These are phyloP conservation scores for Panzeria rudis DNA, from an alignment of 2,888 invertebrate genomes.

Conservation along the genomic window DNA sequence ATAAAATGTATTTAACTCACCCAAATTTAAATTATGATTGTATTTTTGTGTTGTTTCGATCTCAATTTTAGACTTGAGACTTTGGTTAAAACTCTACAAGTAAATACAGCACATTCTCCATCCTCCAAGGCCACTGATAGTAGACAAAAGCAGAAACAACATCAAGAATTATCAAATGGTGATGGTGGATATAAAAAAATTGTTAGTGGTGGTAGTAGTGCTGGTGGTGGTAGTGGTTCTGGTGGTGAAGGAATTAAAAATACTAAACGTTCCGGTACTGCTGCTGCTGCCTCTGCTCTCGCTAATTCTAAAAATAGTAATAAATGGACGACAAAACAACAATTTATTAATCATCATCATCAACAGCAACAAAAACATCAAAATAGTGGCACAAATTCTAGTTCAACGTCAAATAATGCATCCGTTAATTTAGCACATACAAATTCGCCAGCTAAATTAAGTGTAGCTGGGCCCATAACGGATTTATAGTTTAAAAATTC, in stretches of 20 bases:
- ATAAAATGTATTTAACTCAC: slow-evolving; percentile 33
- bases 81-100: slow-evolving; percentile 82
- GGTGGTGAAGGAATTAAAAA: slow-evolving; percentile 72
- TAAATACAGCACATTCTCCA: slow-evolving; percentile 76
- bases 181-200: slow-evolving; percentile 73
- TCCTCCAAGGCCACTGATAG: slow-evolving; percentile 53
- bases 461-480: slow-evolving; percentile 82
- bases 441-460: slow-evolving; percentile 78
- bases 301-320: slow-evolving; percentile 54
- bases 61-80: slow-evolving; percentile 82
- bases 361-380: slow-evolving; percentile 59
- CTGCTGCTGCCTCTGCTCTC: slow-evolving; percentile 38
- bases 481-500: slow-evolving; percentile 82
- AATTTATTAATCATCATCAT: slow-evolving; percentile 57
- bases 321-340: slow-evolving; percentile 62
- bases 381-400: slow-evolving; percentile 41
- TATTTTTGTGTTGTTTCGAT: slow-evolving; percentile 75
- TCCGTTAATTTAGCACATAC: slow-evolving; percentile 59
- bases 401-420: slow-evolving; percentile 38
- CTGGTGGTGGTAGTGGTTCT: slow-evolving; percentile 66
- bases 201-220: slow-evolving; percentile 58
- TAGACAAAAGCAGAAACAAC: slow-evolving; percentile 64
- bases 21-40: slow-evolving; percentile 43
- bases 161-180: slow-evolving; percentile 74
- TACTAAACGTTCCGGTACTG: slow-evolving; percentile 65